A percentile compares a stretch with the other conserved stretches of the same genome.
Conservation (phyloP, 2,113 vertebrate genomes). For the Serinus canaria region DNA sequence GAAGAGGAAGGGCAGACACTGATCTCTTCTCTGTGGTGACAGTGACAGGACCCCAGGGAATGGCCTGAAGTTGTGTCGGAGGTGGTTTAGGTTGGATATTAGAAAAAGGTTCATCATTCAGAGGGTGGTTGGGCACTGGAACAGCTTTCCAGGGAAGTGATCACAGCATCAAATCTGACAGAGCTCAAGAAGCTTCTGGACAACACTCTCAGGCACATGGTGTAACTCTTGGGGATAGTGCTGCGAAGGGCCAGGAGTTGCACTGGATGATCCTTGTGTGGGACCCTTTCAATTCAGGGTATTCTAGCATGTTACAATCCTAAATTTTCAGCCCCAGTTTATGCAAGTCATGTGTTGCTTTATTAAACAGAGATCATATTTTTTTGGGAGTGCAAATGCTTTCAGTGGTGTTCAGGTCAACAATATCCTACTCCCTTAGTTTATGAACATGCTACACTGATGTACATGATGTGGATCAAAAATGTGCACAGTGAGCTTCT, state of each 20-base stretch:
- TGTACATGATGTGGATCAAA: neutral
- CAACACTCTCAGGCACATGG: no score
- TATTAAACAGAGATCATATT: neutral
- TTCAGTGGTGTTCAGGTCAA: neutral
- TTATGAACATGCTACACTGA: neutral
- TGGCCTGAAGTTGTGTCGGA: neutral
- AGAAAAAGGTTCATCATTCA: fast-evolving
- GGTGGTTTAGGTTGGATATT: neutral
- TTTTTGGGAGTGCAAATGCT: neutral
- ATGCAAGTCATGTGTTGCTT: neutral
- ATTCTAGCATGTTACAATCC: neutral
- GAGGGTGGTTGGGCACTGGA: neutral
- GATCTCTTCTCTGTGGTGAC: neutral
- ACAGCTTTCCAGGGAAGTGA: neutral
- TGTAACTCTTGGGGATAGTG: neutral
- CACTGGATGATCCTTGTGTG: neutral
- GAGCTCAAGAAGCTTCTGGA: neutral
- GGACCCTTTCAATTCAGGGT: neutral
- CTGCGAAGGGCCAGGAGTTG: neutral
- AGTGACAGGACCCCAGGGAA: neutral
- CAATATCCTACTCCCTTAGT: neutral
- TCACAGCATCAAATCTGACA: neutral
- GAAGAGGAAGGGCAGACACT: neutral
- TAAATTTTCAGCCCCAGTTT: neutral
- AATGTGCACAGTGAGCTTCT: neutral